A percentile compares a stretch with the other conserved stretches of the same genome.
Evolutionary conservation across 2,888 invertebrate species (phyloP).

Genomic region (Chrysopilus asiliformis): DNA sequence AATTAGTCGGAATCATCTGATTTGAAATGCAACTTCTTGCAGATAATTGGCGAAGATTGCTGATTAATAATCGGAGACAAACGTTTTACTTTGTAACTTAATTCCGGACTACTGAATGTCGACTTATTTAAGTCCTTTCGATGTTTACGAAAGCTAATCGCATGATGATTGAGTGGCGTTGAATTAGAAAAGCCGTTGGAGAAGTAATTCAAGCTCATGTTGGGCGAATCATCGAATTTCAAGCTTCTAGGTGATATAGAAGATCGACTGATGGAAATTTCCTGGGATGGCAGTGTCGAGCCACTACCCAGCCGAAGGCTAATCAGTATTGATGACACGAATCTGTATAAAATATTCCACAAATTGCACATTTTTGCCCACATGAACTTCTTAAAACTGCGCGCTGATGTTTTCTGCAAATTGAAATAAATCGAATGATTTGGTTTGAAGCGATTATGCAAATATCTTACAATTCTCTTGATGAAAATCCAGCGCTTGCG

Average conservation of each 20-base stretch:
- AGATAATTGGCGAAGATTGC: constrained; percentile 26
- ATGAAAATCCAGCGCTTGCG: constrained; percentile 26
- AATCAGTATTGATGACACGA: constrained; percentile 1
- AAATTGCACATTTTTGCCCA: constrained; percentile 33
- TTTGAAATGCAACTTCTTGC: constrained; percentile 28
- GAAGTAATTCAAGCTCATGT: constrained; percentile 5
- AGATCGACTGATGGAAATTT: neutral
- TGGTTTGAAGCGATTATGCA: neutral
- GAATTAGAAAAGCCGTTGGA: constrained; percentile 27
- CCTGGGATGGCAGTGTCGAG: too few species aligned
- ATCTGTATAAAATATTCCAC: constrained; percentile 15
- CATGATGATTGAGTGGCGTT: constrained; percentile 30
- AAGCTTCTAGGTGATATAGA: neutral
- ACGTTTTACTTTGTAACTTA: too few species aligned
- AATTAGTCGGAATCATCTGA: constrained; percentile 26
- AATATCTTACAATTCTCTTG: constrained; percentile 23
- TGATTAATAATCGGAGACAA: too few species aligned
- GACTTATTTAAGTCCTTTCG: too few species aligned
- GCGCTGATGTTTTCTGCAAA: constrained; percentile 25
- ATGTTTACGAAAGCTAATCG: constrained; percentile 20
- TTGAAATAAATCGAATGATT: neutral
- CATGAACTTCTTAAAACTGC: constrained; percentile 25
- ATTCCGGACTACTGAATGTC: too few species aligned
- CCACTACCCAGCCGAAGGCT: neutral
- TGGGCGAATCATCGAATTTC: constrained; percentile 4